Base-by-base conservation (phyloP, 2,113 vertebrate genomes). In the Chaetodon auriga region DNA sequence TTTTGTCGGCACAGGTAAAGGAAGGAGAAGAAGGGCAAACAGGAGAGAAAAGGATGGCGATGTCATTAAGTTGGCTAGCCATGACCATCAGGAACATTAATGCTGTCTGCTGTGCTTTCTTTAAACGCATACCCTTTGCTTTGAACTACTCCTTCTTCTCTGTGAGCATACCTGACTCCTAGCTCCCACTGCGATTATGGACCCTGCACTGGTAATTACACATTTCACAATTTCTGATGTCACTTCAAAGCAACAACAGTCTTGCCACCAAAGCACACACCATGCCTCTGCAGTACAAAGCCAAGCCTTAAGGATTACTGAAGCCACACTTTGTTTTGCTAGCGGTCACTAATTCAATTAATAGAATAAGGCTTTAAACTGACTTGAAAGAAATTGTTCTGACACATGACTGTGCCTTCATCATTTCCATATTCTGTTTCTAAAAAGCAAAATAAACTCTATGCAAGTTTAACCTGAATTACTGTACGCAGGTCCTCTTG, bases 271-370 rank as follows among this genome's bases (percentile, higher is more conserved):
- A 90, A 89, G 82, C 70, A 78, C 68, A 84, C 65, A 49, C 72
- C 30, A 62, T 68, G 82, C 75, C 54, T 51, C 38, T 35, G 78
- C 46, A 73, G 80, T 76, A 91, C 87, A 95, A 94, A 95, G 89
- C 82, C 25, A 13, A 80, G 88, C 89, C 89, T 90, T 35, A 30
- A 92, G 94, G 91, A 94, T 94, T 92, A 90, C 84, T 75, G 78
- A 81, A 85, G 88, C 83, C 81, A 87, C 63, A 81, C 87, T 89
- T 87, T 94, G 88, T 94, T 91, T 94, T 81, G 82, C 90, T 93
- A 83, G 81, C 60, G 84, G 92, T 90, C 91, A 92, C 89, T 94
- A 93, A 94, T 95, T 95, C 88, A 94, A 94, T 95, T 92, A 95
- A 92, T 89, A 86, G 61, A 74, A 53, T 18, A 57, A 62, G 55